A percentile compares a stretch with the other conserved stretches of the same genome.
Conservation (phyloP, 2,797 vertebrate species). For the Malacoctenus gilli region DNA sequence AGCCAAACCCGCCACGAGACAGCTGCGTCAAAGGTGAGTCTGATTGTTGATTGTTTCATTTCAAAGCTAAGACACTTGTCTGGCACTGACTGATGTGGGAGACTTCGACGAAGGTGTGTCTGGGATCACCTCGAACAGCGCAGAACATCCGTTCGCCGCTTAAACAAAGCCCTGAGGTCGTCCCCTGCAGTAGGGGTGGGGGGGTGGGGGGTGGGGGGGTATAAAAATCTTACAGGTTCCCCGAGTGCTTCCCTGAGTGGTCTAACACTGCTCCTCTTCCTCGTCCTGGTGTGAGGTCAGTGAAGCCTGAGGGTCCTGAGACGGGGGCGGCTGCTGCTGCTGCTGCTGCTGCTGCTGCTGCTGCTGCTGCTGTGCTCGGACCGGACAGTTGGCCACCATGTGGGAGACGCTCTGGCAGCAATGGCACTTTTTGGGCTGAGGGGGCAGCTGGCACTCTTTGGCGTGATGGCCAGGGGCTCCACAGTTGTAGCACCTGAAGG, state of each 20-base stretch:
- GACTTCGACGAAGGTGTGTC: not conserved
- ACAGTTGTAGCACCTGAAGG: conserved; percentile 91
- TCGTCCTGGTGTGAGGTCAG: conserved; percentile 80
- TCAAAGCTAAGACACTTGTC: conserved; percentile 70
- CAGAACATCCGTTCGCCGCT: conserved; percentile 10
- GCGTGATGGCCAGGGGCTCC: conserved; percentile 91
- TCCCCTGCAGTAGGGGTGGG: conserved; percentile 30
- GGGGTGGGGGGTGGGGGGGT: too few relatives aligned
- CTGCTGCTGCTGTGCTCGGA: conserved; percentile 83
- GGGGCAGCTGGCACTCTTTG: conserved; percentile 93
- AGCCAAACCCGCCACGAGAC: conserved; percentile 8
- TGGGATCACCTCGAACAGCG: not conserved
- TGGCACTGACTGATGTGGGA: conserved; percentile 32
- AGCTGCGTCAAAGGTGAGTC: conserved; percentile 13
- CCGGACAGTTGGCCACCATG: conserved; percentile 90
- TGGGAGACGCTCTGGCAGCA: conserved; percentile 92
- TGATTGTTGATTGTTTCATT: conserved; percentile 69
- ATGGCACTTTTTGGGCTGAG: conserved; percentile 94
- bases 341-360: conserved; percentile 65
- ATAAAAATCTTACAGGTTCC: conserved; percentile 52
- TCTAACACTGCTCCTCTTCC: conserved; percentile 78
- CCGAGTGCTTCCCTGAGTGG: conserved; percentile 59
- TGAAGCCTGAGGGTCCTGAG: too few relatives aligned
- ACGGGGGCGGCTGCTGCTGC: conserved; percentile 79
- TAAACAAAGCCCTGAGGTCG: conserved; percentile 70